Evolutionary conservation across 1,140 invertebrate genomes (phyloP).

Genomic region (Drosophila bifasciata): DNA sequence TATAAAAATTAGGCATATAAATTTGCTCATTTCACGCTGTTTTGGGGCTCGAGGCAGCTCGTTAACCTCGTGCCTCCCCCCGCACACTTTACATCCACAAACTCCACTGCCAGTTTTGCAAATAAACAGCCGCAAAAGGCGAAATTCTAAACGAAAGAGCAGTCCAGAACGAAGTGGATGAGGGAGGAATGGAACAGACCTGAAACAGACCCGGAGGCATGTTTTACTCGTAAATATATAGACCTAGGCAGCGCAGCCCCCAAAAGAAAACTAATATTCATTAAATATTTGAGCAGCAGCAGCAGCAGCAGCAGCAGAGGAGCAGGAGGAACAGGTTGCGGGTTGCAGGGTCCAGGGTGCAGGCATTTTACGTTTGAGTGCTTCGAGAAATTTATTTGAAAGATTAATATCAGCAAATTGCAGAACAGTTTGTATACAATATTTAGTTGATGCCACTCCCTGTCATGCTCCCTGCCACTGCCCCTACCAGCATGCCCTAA

Average conservation of each 20-base stretch:
- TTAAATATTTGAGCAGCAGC: slow-evolving; percentile 70
- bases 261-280: slow-evolving; percentile 71
- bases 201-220: slow-evolving; percentile 20
- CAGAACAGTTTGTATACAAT: slow-evolving; percentile 49
- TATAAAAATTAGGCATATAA: slow-evolving; percentile 50
- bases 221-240: slow-evolving; percentile 37
- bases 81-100: background rate
- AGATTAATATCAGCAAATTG: slow-evolving; percentile 73
- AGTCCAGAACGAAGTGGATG: background rate
- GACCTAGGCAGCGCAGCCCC: slow-evolving; percentile 26
- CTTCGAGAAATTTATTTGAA: slow-evolving; percentile 69
- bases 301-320: background rate
- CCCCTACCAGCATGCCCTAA: background rate
- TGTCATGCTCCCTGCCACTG: background rate
- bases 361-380: slow-evolving; percentile 72
- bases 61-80: slow-evolving; percentile 27
- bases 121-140: slow-evolving; percentile 29
- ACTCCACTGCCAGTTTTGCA: background rate
- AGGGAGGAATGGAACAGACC: background rate
- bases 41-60: slow-evolving; percentile 48
- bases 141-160: slow-evolving; percentile 13
- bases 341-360: slow-evolving; percentile 5
- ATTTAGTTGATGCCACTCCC: slow-evolving; percentile 43
- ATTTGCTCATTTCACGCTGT: slow-evolving; percentile 62
- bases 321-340: background rate